phyloP scores from a whole-genome alignment of 2,113 vertebrate species.

The Oncorhynchus tshawytscha region DNA sequence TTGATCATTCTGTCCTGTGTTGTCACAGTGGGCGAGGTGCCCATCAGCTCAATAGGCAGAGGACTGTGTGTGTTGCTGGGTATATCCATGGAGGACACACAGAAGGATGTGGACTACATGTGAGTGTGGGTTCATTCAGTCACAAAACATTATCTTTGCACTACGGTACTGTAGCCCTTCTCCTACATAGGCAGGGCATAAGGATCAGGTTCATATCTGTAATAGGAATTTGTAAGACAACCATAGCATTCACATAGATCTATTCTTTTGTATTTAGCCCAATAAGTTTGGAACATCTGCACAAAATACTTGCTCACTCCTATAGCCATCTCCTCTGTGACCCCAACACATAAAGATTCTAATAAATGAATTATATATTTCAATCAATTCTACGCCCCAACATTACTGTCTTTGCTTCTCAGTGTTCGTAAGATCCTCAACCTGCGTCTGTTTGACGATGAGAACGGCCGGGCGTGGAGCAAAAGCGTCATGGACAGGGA shows the following conservation, averaged over 20 bases:
- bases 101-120: conserved; percentile 93
- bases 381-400: too few relatives aligned
- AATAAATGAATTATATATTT: too few relatives aligned
- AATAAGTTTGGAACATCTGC: too few relatives aligned
- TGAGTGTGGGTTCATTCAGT: conserved; percentile 68
- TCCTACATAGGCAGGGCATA: too few relatives aligned
- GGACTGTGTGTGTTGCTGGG: conserved; percentile 93
- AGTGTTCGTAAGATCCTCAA: conserved; percentile 96
- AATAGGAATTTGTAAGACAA: too few relatives aligned
- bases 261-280: too few relatives aligned
- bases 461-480: conserved; percentile 88
- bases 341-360: too few relatives aligned
- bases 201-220: too few relatives aligned
- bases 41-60: conserved; percentile 88
- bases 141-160: not conserved
- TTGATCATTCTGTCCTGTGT: not conserved
- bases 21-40: conserved; percentile 84
- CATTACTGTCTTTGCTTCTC: not conserved
- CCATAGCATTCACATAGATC: too few relatives aligned
- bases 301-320: too few relatives aligned
- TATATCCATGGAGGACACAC: conserved; percentile 90
- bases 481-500: conserved; percentile 91
- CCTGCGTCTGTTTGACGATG: conserved; percentile 91
- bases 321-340: too few relatives aligned
- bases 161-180: too few relatives aligned